These are phyloP conservation scores for Pinna nobilis DNA, from an alignment of 1,140 invertebrate species.

Conservation along the genomic window DNA sequence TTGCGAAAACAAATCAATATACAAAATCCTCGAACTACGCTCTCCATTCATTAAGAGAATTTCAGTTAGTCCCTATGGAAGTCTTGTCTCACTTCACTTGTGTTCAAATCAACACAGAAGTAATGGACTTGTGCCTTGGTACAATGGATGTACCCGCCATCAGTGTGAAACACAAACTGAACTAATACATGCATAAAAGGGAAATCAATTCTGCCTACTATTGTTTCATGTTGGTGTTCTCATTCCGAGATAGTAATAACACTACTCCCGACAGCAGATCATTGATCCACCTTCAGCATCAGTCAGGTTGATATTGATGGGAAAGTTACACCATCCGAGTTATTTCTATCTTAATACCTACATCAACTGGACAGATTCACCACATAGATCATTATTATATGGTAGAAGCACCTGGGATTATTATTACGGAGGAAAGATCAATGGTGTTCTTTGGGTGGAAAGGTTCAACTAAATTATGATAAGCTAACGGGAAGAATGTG, in stretches of 20 bases:
- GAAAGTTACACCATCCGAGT: neutral
- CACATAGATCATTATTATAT: slow-evolving; percentile 18
- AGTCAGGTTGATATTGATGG: slow-evolving; percentile 19
- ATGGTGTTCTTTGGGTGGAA: slow-evolving; percentile 35
- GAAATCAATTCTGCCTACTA: neutral
- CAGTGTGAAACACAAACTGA: no score
- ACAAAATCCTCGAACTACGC: no score
- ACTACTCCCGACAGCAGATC: slow-evolving; percentile 6
- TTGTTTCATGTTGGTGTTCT: neutral
- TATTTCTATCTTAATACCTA: slow-evolving; percentile 9
- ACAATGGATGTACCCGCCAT: no score
- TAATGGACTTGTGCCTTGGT: no score
- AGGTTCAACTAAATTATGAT: slow-evolving; percentile 56
- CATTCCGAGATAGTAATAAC: neutral
- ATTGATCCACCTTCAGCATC: slow-evolving; percentile 15
- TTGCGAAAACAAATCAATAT: no score
- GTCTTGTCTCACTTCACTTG: no score
- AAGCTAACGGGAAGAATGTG: slow-evolving; percentile 46
- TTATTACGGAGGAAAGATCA: slow-evolving; percentile 35
- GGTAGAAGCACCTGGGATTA: slow-evolving; percentile 36
- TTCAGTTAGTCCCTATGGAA: no score
- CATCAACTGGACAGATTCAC: slow-evolving; percentile 8
- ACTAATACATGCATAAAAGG: neutral
- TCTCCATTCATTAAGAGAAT: no score
- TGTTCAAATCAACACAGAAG: no score